A percentile compares a stretch with the other conserved stretches of the same genome.
Evolutionary conservation across 2,888 invertebrate species (phyloP).

Genomic region (Ephialtes manifestator): DNA sequence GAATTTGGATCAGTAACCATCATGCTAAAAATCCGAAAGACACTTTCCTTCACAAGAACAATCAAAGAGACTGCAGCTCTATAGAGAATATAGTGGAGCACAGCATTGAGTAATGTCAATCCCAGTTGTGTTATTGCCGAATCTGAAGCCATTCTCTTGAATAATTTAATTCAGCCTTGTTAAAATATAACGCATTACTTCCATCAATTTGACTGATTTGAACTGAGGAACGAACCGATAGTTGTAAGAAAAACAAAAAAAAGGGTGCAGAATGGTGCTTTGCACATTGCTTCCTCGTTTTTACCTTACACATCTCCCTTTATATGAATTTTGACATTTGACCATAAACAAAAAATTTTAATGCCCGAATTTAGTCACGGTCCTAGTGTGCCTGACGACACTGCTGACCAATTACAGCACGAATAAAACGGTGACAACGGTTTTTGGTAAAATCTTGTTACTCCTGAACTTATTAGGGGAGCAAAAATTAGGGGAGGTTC

Average conservation of each 20-base stretch:
- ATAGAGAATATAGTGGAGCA: conserved; percentile 80
- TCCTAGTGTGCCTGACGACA: too few relatives aligned
- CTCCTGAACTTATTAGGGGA: too few relatives aligned
- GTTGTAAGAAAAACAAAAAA: conserved; percentile 13
- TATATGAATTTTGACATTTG: too few relatives aligned
- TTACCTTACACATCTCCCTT: too few relatives aligned
- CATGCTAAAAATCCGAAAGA: conserved; percentile 70
- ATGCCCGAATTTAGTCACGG: background rate
- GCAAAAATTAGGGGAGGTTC: too few relatives aligned
- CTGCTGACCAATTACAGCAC: too few relatives aligned
- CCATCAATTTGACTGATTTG: conserved; percentile 1
- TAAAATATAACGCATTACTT: conserved; percentile 37
- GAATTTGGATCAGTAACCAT: conserved; percentile 49
- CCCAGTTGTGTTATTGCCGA: conserved; percentile 72
- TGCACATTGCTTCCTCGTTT: too few relatives aligned
- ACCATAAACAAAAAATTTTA: background rate
- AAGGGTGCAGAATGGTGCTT: too few relatives aligned
- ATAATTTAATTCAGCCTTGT: conserved; percentile 16
- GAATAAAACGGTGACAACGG: too few relatives aligned
- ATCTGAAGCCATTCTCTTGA: conserved; percentile 68
- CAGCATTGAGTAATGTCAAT: conserved; percentile 76
- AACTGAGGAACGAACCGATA: background rate
- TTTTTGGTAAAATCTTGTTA: too few relatives aligned
- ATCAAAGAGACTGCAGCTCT: conserved; percentile 75
- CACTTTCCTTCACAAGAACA: conserved; percentile 72